Base-by-base conservation (phyloP, 2,113 vertebrate genomes). In the Vicugna pacos region DNA sequence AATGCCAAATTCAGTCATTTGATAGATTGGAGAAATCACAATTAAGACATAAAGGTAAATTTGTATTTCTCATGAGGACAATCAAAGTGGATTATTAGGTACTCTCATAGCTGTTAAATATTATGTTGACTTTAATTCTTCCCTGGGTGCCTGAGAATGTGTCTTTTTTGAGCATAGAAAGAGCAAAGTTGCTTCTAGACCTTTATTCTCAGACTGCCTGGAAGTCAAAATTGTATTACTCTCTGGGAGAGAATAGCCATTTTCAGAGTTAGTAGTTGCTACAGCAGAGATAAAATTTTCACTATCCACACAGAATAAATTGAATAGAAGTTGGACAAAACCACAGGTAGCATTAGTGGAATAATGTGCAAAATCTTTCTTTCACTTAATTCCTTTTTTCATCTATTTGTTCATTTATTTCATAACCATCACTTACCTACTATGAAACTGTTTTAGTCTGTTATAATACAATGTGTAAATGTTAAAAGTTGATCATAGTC, bases 121-220 rank as follows among this genome's bases (percentile, higher is more conserved):
- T 97, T 97, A 97, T 96, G 93, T 90, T 97, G 85, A 95, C 52
- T 97, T 97, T 98, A 80, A 96, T 73, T 96, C n/a, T 70, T 83
- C 73, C 94, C 93, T 54, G 76, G 52, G 22, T 96, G 70, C 96
- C 97, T 94, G 85, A 94, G 35, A 97, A 93, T 96, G 97, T 97
- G 83, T 84, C 69, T 96, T 91, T 84, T 73, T 73, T 79, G 88
- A 77, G 72, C 67, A 83, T 24, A 95, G 81, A 89, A 94, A 70
- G 75, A 97, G 30, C 52, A 35, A 95, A 95, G 48, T 96, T 97
- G 79, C 69, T 93, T 91, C 30, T 79, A 88, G 38, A 58, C 12
- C 3, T 92, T 76, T 79, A n/a, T 69, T 58, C 67, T 52, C 82
- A 92, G 22, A 85, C 5, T 81, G 94, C 30, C 64, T 88, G 32